Conservation (phyloP, 92 coral and sea anemone genomes). For the Epizoanthus illoricatus region DNA sequence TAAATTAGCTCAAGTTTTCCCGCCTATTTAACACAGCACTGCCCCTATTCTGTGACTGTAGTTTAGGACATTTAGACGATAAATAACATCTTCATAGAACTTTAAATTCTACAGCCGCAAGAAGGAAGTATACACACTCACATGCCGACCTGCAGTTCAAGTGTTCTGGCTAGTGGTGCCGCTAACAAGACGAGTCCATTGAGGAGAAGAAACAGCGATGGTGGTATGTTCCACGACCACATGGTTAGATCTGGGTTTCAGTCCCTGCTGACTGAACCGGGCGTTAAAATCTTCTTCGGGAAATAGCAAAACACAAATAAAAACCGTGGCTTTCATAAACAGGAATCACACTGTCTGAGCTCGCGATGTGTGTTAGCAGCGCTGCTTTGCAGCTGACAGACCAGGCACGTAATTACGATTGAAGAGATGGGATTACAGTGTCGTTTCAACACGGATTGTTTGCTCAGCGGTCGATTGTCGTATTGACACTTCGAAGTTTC, state of each 20-base stretch:
- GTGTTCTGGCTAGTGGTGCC: not conserved
- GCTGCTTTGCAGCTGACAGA: not conserved
- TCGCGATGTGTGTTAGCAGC: not conserved
- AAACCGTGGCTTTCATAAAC: not conserved
- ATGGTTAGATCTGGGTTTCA: not conserved
- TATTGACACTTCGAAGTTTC: not conserved
- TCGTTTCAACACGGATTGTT: not conserved
- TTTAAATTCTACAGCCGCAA: not conserved
- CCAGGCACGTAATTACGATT: not conserved
- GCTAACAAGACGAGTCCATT: not conserved
- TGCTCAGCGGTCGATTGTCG: not conserved
- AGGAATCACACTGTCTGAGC: not conserved
- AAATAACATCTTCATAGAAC: not conserved
- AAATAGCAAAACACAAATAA: not conserved
- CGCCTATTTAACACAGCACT: not conserved
- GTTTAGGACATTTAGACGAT: not conserved
- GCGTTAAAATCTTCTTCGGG: slow-evolving; percentile 1
- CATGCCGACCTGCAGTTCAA: slow-evolving; percentile 32
- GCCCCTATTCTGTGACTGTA: not conserved
- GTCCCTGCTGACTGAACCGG: not conserved
- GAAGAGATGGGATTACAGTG: slow-evolving; percentile 21
- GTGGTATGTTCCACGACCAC: not conserved
- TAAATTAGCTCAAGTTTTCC: not conserved
- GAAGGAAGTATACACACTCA: not conserved
- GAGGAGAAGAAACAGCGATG: not conserved